Evolutionary conservation across 2,888 invertebrate genomes (phyloP).

Genomic region (Stenichneumon culpator): DNA sequence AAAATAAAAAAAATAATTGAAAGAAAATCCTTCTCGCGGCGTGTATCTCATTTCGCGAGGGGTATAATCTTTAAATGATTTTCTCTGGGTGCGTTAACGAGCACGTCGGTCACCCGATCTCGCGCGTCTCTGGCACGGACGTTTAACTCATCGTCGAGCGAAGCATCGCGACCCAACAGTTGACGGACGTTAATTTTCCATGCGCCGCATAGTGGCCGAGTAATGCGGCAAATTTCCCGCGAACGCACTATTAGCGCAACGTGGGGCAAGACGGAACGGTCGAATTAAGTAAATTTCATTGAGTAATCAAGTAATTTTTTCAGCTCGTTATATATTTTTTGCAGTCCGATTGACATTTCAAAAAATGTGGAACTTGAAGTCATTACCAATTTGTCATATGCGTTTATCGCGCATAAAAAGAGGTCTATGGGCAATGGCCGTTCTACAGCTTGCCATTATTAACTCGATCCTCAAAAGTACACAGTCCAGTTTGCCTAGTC

Average conservation of each 20-base stretch:
- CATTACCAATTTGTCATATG: too few species aligned
- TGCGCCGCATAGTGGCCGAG: constrained; percentile 57
- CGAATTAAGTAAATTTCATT: too few species aligned
- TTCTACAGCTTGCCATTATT: not conserved
- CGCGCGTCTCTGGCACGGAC: constrained; percentile 57
- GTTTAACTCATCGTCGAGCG: constrained; percentile 61
- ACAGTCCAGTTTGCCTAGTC: not conserved
- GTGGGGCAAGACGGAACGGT: too few species aligned
- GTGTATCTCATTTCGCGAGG: not conserved
- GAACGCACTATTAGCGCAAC: not conserved
- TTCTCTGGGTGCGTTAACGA: constrained; percentile 27
- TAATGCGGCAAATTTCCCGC: constrained; percentile 49
- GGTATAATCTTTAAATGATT: not conserved
- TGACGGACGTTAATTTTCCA: constrained; percentile 69
- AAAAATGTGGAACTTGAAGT: too few species aligned
- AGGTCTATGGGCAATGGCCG: not conserved
- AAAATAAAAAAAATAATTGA: too few species aligned
- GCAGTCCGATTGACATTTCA: too few species aligned
- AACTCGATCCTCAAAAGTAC: too few species aligned
- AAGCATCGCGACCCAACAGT: constrained; percentile 37
- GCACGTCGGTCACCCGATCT: constrained; percentile 39
- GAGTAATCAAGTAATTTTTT: too few species aligned
- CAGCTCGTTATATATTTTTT: too few species aligned
- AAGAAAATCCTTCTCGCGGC: not conserved
- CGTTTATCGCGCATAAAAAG: not conserved